Evolutionary conservation across 2,888 invertebrate genomes (phyloP).

Genomic region (Drosophila diplacantha): DNA sequence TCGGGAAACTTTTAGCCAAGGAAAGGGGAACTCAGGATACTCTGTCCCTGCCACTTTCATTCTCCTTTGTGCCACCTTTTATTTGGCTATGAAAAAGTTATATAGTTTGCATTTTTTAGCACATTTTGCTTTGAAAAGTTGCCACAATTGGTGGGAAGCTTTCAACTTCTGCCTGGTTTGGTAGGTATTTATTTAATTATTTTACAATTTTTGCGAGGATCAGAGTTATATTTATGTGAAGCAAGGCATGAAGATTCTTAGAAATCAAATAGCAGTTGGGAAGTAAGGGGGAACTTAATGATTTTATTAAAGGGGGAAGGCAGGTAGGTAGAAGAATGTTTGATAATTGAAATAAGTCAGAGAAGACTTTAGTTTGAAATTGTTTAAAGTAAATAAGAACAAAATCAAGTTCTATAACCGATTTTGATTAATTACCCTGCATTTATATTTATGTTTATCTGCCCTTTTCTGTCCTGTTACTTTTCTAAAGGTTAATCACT

Average conservation of each 20-base stretch:
- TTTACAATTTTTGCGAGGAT: slow-evolving; percentile 6
- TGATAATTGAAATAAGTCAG: neutral
- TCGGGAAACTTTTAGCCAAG: slow-evolving; percentile 24
- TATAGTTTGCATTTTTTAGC: slow-evolving; percentile 25
- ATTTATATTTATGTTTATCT: neutral
- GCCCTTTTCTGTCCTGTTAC: no score
- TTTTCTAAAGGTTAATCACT: slow-evolving; percentile 5
- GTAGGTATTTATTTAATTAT: slow-evolving; percentile 13
- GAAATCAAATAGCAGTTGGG: neutral
- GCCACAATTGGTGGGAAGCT: slow-evolving; percentile 28
- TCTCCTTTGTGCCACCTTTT: slow-evolving; percentile 19
- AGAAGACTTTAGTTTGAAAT: neutral
- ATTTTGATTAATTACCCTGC: neutral
- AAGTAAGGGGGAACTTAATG: neutral
- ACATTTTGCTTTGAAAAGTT: slow-evolving; percentile 22
- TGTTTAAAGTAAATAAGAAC: neutral
- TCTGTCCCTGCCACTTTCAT: slow-evolving; percentile 21
- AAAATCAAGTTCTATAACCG: neutral
- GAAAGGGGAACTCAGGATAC: slow-evolving; percentile 20
- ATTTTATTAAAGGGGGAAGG: neutral
- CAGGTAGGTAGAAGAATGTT: no score
- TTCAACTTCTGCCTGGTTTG: slow-evolving; percentile 8
- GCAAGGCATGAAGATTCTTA: slow-evolving; percentile 29
- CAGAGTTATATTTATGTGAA: neutral
- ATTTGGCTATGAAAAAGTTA: slow-evolving; percentile 51